Evolutionary conservation across 30 jellyfish, hydroid and myxozoan species (phyloP).

Genomic region (Chironex yamaguchii): DNA sequence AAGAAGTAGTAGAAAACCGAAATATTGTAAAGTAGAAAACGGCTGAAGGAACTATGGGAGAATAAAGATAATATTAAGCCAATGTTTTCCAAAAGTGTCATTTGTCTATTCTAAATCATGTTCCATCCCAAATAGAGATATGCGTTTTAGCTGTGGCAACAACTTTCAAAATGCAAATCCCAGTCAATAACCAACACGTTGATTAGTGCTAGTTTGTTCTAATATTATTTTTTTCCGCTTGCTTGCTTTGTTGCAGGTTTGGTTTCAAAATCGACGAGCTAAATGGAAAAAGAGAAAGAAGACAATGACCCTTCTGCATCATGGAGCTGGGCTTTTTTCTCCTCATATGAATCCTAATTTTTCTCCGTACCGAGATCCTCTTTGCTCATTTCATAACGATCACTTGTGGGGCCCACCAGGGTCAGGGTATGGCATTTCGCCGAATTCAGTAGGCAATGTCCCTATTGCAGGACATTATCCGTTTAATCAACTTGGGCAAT

Average conservation of each 20-base stretch:
- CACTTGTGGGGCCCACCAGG: constrained; percentile 91
- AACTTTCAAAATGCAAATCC: too few species aligned
- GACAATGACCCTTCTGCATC: constrained; percentile 93
- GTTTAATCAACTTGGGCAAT: constrained; percentile 60
- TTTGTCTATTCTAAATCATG: too few species aligned
- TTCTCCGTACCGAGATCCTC: constrained; percentile 82
- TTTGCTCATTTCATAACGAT: constrained; percentile 88
- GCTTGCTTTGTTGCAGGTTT: constrained; percentile 80
- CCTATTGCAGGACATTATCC: constrained; percentile 75
- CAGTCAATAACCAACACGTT: too few species aligned
- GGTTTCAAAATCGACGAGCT: constrained; percentile 99
- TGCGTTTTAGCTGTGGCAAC: too few species aligned
- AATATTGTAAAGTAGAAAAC: too few species aligned
- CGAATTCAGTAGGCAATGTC: constrained; percentile 57
- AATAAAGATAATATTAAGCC: too few species aligned
- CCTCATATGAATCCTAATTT: constrained; percentile 90
- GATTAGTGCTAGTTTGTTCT: too few species aligned
- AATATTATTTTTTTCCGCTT: neutral
- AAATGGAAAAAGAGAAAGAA: constrained; percentile 98
- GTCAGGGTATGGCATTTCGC: constrained; percentile 57
- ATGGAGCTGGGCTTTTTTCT: constrained; percentile 87
- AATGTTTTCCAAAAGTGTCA: too few species aligned
- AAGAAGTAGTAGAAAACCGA: too few species aligned
- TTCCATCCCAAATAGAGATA: too few species aligned
- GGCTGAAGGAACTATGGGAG: too few species aligned